Percentiles rank a stretch among this genome's conserved stretches.
phyloP scores from a whole-genome alignment of 2,113 vertebrate genomes.

The Salvelinus sp. region DNA sequence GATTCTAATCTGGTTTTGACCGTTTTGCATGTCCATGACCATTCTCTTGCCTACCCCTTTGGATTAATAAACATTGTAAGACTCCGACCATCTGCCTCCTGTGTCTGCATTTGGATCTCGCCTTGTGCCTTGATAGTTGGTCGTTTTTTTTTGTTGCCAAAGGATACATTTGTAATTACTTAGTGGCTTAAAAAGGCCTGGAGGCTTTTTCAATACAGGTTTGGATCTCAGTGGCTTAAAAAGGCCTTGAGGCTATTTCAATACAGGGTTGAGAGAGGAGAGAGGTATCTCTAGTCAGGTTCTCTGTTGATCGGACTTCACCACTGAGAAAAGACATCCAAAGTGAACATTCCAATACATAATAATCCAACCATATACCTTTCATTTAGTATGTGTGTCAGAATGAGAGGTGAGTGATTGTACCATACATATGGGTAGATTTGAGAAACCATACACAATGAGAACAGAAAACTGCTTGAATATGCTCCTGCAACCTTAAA shows the following conservation, averaged over 20 bases:
- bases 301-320: constrained; percentile 44
- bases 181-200: constrained; percentile 42
- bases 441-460: constrained; percentile 55
- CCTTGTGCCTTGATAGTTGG: constrained; percentile 14
- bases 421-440: constrained; percentile 25
- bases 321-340: constrained; percentile 29
- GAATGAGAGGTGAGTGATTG: not conserved
- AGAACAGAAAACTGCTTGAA: constrained; percentile 62
- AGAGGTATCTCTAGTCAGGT: constrained; percentile 50
- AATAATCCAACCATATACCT: constrained; percentile 19
- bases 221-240: too few species aligned
- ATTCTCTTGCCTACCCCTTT: too few species aligned
- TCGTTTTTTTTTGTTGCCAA: constrained; percentile 36
- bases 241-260: too few species aligned
- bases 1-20: too few species aligned
- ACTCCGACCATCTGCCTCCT: too few species aligned
- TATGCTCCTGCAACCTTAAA: constrained; percentile 53
- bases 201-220: constrained; percentile 37
- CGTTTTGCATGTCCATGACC: too few species aligned
- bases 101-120: too few species aligned
- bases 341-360: constrained; percentile 54
- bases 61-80: too few species aligned
- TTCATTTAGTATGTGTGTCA: constrained; percentile 7
- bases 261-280: constrained; percentile 17
- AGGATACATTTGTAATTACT: constrained; percentile 64